Evolutionary conservation across 2,888 invertebrate genomes (phyloP).

Genomic region (Seira ritae): DNA sequence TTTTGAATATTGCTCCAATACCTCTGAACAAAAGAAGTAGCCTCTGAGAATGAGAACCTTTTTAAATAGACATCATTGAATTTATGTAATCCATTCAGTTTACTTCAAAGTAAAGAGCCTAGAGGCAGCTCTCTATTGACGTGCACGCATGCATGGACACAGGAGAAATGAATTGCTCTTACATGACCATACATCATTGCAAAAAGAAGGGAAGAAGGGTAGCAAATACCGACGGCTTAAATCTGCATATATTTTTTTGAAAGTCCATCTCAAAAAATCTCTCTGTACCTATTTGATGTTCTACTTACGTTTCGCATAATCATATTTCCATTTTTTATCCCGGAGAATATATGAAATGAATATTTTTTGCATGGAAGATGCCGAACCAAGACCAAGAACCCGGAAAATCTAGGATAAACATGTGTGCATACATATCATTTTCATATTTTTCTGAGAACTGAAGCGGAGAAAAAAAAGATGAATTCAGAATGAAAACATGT

Average conservation of each 20-base stretch:
- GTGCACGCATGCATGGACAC: constrained; percentile 20
- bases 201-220: not conserved
- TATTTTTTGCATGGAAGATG: too few relatives aligned
- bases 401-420: too few relatives aligned
- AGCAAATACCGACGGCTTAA: not conserved
- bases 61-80: too few relatives aligned
- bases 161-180: not conserved
- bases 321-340: constrained; percentile 34
- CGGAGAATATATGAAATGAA: not conserved
- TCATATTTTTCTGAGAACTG: not conserved
- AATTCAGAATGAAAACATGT: too few relatives aligned
- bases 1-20: constrained; percentile 27
- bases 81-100: too few relatives aligned
- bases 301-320: not conserved
- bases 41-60: too few relatives aligned
- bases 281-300: too few relatives aligned
- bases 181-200: not conserved
- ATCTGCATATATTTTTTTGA: constrained; percentile 12
- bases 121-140: not conserved
- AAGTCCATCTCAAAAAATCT: not conserved
- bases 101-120: too few relatives aligned
- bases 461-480: not conserved
- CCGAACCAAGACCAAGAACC: too few relatives aligned
- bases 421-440: not conserved
- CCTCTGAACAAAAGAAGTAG: not conserved